Evolutionary conservation across 2,888 invertebrate genomes (phyloP), one percentile per base, ranked within the genome.

Genomic region (Hydrotaea diabolus): DNA sequence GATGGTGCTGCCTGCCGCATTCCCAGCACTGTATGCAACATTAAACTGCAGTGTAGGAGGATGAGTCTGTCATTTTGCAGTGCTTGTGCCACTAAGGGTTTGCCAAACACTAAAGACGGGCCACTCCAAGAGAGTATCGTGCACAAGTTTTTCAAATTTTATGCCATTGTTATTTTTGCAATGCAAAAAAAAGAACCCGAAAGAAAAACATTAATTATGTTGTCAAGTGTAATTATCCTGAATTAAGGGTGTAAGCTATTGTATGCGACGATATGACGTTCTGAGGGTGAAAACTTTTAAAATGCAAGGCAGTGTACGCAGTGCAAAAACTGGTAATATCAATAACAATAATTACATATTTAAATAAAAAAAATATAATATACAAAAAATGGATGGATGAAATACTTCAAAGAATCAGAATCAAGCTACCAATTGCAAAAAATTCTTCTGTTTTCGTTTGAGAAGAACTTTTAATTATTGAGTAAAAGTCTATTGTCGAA

Each of bases 151-250:
- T 49, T 8, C 49, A n/a, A 49, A 49, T 49, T 57, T 57, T 19
- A 21, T 11, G 55, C 23, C 21, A 57, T 57, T 57, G 55, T 57
- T 66, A 39, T 39, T 39, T 39, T 39, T 39, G 2, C 9, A 39
- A 3, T 8, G 39, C 36, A 2, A 62, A 15, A n/a, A 21, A 64
- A 66, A 43, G 7, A 31, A 31, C 31, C 2, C 2, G 7, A 31
- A 4, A 62, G 4, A n/a, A 21, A 64, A 43, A 43, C 66, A 43
- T 66, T 66, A 64, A 64, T 64, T 43, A 66, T 21, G 21, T 43
- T 66, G 66, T 21, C 66, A 15, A 9, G 17, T 66, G 66, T 43
- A 57, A 57, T 57, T 57, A 49, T 49, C 1, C 15, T n/a, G n/a
- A 49, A 49, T 49, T 15, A 49, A 49, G 49, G 49, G 49, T 49